A percentile compares a stretch with the other conserved stretches of the same genome.
These are phyloP conservation scores for Tolmerus cingulatus DNA, from an alignment of 2,888 invertebrate species.

Conservation along the genomic window DNA sequence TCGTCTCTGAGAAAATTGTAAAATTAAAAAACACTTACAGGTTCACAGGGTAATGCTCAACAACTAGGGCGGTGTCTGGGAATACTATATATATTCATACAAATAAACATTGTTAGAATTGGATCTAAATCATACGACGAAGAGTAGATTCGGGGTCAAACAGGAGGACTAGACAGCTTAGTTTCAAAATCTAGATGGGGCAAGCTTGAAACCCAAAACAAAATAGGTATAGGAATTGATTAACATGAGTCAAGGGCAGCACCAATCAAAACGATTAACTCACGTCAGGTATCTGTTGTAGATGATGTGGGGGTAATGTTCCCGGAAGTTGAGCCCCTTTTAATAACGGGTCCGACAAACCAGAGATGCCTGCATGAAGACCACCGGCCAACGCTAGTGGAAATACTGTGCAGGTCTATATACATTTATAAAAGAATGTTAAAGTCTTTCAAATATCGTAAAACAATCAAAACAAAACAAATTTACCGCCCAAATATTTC, in stretches of 20 bases:
- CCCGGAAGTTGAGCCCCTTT: constrained; percentile 64
- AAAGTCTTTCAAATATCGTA: constrained; percentile 52
- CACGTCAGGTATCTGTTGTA: constrained; percentile 65
- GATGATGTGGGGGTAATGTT: constrained; percentile 64
- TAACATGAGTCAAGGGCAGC: constrained; percentile 51
- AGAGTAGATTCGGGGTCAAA: background rate
- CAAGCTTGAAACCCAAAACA: constrained; percentile 18
- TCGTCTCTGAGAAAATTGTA: background rate
- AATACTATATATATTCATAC: background rate
- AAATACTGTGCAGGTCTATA: constrained; percentile 64
- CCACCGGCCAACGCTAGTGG: constrained; percentile 65
- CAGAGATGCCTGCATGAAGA: constrained; percentile 65
- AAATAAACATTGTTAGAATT: background rate
- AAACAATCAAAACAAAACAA: constrained; percentile 11
- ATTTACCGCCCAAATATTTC: constrained; percentile 27
- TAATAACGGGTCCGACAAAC: constrained; percentile 64
- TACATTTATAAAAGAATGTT: constrained; percentile 56
- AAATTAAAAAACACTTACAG: background rate
- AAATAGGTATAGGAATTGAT: constrained; percentile 11
- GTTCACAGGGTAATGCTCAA: constrained; percentile 6
- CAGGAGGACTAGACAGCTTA: background rate
- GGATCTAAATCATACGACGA: background rate
- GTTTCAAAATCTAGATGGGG: background rate
- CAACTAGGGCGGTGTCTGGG: background rate
- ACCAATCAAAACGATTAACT: constrained; percentile 61